These are phyloP conservation scores for Arctocebus calabarensis DNA, from an alignment of 2,797 vertebrate genomes.

Conservation along the genomic window DNA sequence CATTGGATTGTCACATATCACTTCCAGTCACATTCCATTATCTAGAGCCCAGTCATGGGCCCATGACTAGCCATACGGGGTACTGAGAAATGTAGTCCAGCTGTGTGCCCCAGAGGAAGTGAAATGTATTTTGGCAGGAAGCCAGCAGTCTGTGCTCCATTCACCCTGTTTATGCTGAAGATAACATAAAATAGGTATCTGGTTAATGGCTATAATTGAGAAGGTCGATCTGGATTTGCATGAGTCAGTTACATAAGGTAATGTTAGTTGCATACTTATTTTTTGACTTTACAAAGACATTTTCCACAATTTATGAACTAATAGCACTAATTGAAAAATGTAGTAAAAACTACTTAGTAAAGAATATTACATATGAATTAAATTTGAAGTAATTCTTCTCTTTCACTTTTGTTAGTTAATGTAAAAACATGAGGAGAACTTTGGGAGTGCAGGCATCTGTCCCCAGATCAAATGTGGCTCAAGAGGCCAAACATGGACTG, in stretches of 20 bases:
- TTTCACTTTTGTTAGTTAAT: background rate
- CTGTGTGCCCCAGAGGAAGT: background rate
- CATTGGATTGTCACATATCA: too few relatives aligned
- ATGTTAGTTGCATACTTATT: background rate
- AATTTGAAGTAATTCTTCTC: constrained; percentile 29
- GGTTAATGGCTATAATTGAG: background rate
- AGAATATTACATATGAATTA: background rate
- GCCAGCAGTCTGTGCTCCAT: background rate
- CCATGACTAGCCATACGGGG: background rate
- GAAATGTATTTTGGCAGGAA: background rate
- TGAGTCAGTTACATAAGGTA: background rate
- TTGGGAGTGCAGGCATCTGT: background rate
- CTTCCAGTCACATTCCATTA: background rate
- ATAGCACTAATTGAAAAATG: background rate
- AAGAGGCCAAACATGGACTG: background rate
- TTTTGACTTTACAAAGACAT: background rate
- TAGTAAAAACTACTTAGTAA: constrained; percentile 36
- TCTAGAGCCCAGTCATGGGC: background rate
- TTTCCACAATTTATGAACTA: constrained; percentile 5
- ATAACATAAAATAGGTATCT: background rate
- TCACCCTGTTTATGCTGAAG: background rate
- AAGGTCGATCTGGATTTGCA: background rate
- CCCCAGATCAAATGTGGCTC: background rate
- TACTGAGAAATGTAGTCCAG: background rate
- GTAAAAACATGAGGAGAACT: constrained; percentile 15